These are phyloP conservation scores for Dolichopus griseipennis DNA, from an alignment of 2,888 invertebrate species.

Conservation along the genomic window DNA sequence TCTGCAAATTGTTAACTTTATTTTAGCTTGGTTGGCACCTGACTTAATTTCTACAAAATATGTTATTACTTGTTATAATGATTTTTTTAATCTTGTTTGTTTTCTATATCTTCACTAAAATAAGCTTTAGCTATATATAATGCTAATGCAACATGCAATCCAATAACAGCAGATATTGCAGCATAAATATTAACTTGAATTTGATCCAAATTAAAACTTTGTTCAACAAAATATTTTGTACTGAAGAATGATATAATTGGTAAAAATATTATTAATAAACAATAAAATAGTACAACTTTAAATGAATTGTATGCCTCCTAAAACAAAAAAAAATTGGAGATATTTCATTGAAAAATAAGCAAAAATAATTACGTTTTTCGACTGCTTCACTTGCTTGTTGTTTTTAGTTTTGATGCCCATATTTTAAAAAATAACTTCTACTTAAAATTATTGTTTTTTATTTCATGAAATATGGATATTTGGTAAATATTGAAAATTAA, in stretches of 20 bases:
- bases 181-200: slow-evolving; percentile 68
- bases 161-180: slow-evolving; percentile 64
- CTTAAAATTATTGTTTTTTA: too few relatives aligned
- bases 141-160: slow-evolving; percentile 67
- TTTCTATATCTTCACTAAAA: slow-evolving; percentile 39
- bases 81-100: slow-evolving; percentile 15
- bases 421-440: neutral
- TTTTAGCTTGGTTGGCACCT: neutral
- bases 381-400: neutral
- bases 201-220: slow-evolving; percentile 50
- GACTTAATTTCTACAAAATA: neutral
- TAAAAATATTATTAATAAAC: slow-evolving; percentile 63
- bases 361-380: neutral
- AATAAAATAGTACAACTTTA: slow-evolving; percentile 66
- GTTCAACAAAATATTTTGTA: slow-evolving; percentile 60
- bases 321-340: slow-evolving; percentile 16
- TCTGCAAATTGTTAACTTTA: neutral
- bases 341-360: neutral
- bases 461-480: too few relatives aligned
- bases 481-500: too few relatives aligned
- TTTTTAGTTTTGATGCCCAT: neutral
- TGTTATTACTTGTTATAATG: slow-evolving; percentile 24
- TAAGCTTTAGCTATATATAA: slow-evolving; percentile 72
- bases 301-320: slow-evolving; percentile 60
- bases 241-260: slow-evolving; percentile 67